Percentiles rank a stretch among this genome's conserved stretches.
These are phyloP conservation scores for Phaethon lepturus DNA, from an alignment of 2,113 vertebrate genomes.

Conservation along the genomic window DNA sequence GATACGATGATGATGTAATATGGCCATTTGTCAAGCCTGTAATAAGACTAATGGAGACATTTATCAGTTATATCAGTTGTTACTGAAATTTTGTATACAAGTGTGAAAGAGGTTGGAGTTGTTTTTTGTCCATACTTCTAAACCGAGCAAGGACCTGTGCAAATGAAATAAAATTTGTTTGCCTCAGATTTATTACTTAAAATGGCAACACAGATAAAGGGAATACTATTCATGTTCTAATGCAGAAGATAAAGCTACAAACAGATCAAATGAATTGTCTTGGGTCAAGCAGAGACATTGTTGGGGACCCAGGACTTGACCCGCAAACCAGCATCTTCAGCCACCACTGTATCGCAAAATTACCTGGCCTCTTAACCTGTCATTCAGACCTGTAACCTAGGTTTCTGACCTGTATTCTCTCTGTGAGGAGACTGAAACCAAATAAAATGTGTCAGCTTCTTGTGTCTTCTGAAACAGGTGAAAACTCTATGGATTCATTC, in stretches of 20 bases:
- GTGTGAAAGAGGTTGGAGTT: neutral
- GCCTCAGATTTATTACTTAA: neutral
- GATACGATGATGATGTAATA: neutral
- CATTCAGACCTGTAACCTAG: neutral
- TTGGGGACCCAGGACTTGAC: neutral
- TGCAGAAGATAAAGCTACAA: neutral
- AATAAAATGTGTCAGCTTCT: neutral
- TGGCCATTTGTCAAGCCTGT: neutral
- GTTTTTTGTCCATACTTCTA: neutral
- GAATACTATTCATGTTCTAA: neutral
- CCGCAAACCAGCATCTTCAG: neutral
- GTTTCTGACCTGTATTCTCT: neutral
- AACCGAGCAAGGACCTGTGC: neutral
- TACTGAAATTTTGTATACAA: neutral
- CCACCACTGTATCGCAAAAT: neutral
- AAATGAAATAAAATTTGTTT: neutral
- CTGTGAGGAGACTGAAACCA: neutral
- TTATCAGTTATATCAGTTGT: neutral
- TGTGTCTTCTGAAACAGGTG: neutral
- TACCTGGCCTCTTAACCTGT: neutral
- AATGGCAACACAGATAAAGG: neutral
- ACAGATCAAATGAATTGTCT: neutral
- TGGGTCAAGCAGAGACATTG: neutral
- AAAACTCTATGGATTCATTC: neutral
- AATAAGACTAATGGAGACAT: neutral